These are phyloP conservation scores for Myanophis thanlyinensis DNA, from an alignment of 2,113 vertebrate species.

Conservation along the genomic window DNA sequence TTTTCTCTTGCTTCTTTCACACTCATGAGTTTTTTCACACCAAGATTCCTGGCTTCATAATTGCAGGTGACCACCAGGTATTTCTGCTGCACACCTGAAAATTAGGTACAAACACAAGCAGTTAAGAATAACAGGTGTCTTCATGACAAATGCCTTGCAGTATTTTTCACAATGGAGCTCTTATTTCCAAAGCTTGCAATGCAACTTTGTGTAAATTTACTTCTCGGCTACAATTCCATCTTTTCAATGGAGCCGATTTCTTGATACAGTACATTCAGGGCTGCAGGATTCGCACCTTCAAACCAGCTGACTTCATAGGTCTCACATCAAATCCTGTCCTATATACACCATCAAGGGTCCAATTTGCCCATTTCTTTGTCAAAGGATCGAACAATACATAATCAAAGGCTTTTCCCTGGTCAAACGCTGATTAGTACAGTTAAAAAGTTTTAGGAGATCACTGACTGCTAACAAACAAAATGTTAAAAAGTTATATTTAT, in stretches of 20 bases:
- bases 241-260: neutral
- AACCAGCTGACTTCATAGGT: neutral
- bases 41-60: slow-evolving; percentile 82
- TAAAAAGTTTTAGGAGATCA: neutral
- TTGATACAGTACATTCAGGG: too few species aligned
- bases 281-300: neutral
- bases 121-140: neutral
- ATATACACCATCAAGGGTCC: neutral
- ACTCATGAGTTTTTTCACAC: slow-evolving; percentile 83
- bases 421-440: neutral
- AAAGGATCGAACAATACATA: neutral
- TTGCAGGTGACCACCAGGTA: slow-evolving; percentile 86
- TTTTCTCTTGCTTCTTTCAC: slow-evolving; percentile 81
- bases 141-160: neutral
- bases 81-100: slow-evolving; percentile 86
- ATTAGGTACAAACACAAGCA: neutral
- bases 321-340: neutral
- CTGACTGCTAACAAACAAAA: too few species aligned
- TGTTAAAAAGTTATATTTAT: too few species aligned
- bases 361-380: neutral
- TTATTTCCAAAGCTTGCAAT: neutral
- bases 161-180: neutral
- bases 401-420: neutral
- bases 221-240: neutral
- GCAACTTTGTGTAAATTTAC: neutral